Evolutionary conservation across 92 coral and sea anemone species (phyloP).

Genomic region (Heteractis magnifica): DNA sequence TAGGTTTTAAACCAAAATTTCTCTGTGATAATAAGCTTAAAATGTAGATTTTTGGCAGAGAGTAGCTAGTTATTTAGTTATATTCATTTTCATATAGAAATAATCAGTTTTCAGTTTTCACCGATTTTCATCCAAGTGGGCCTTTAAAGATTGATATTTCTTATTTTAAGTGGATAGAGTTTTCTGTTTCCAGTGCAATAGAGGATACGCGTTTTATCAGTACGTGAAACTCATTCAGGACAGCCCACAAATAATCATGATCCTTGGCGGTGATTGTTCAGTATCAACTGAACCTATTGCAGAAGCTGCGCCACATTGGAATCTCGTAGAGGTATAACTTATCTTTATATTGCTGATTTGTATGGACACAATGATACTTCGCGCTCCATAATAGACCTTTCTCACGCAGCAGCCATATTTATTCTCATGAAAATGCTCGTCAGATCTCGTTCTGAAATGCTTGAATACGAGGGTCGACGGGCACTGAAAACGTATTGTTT

Average conservation of each 20-base stretch:
- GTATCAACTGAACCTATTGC: conserved; percentile 22
- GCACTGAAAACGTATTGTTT: too few relatives aligned
- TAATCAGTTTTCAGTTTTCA: too few relatives aligned
- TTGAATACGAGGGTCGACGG: too few relatives aligned
- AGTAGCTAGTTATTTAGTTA: too few relatives aligned
- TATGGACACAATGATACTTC: background rate
- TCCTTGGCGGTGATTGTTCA: conserved; percentile 44
- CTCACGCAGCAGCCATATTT: background rate
- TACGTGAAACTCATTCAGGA: conserved; percentile 27
- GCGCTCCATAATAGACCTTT: background rate
- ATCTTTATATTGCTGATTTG: background rate
- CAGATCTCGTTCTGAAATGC: too few relatives aligned
- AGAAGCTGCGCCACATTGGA: conserved; percentile 41
- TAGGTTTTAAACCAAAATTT: too few relatives aligned
- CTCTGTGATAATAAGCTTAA: too few relatives aligned
- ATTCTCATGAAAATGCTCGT: too few relatives aligned
- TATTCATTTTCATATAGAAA: too few relatives aligned
- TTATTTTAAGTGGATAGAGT: background rate
- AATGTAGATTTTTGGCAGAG: too few relatives aligned
- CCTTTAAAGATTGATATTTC: too few relatives aligned
- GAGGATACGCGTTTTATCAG: conserved; percentile 14
- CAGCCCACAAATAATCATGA: conserved; percentile 20
- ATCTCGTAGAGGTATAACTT: conserved; percentile 26
- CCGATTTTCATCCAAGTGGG: too few relatives aligned
- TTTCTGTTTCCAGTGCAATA: conserved; percentile 14